phyloP scores from a whole-genome alignment of 2,797 vertebrate genomes.

The Leucoraja ocellata region DNA sequence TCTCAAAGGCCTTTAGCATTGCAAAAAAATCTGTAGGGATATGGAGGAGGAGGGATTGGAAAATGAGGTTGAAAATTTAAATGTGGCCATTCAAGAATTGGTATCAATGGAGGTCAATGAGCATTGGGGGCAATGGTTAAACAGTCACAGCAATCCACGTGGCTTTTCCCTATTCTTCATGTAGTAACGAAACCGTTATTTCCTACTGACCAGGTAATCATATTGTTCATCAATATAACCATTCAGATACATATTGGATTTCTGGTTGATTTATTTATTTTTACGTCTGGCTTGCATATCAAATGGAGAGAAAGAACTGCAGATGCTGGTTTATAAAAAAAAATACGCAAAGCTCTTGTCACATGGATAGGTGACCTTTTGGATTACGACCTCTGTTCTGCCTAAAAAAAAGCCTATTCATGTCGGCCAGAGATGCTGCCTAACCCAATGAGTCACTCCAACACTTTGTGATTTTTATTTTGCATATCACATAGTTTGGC shows the following conservation, averaged over 20 bases:
- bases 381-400: no score
- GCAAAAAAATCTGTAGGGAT: background rate
- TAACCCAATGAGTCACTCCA: no score
- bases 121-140: no score
- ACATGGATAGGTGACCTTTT: no score
- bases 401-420: no score
- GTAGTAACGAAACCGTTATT: background rate
- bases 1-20: background rate
- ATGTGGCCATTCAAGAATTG: background rate
- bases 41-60: background rate
- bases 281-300: background rate
- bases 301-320: background rate
- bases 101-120: background rate
- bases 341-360: no score
- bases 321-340: no score
- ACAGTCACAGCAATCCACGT: background rate
- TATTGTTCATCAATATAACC: background rate
- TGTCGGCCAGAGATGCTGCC: no score
- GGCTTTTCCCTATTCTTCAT: no score
- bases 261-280: background rate
- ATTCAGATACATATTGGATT: background rate
- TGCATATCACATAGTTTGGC: background rate
- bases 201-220: background rate
- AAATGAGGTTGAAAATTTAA: background rate
- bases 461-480: background rate